Percentiles rank a stretch among this genome's conserved stretches.
phyloP scores from a whole-genome alignment of 2,797 vertebrate species.

The Hippocampus kuda region DNA sequence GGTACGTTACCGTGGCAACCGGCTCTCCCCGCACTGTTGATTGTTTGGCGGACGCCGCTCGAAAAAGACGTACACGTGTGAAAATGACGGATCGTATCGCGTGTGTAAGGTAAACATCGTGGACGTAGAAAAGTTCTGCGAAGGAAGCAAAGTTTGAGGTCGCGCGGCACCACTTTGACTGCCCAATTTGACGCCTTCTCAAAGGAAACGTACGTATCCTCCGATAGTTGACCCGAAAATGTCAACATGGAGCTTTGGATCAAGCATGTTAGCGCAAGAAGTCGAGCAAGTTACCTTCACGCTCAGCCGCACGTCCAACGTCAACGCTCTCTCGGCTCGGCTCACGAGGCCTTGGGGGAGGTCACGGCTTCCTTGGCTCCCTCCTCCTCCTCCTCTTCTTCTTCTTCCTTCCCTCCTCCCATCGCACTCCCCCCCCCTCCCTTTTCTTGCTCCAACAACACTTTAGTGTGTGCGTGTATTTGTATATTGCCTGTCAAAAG shows the following conservation, averaged over 20 bases:
- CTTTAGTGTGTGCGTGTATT: too few relatives aligned
- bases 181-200: neutral
- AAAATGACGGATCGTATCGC: neutral
- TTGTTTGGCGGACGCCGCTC: neutral
- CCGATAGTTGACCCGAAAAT: neutral
- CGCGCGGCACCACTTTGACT: neutral
- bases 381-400: neutral
- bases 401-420: neutral
- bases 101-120: too few relatives aligned
- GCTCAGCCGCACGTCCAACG: neutral
- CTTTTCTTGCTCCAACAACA: too few relatives aligned
- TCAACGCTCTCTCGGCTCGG: neutral
- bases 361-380: neutral
- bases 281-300: neutral
- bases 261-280: neutral
- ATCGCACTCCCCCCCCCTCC: too few relatives aligned
- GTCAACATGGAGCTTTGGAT: neutral
- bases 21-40: neutral
- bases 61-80: neutral
- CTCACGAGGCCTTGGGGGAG: neutral
- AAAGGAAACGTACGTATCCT: neutral
- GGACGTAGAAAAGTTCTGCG: too few relatives aligned
- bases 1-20: constrained; percentile 10
- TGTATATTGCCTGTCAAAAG: too few relatives aligned
- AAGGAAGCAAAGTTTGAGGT: neutral